Evolutionary conservation across 35 echinoderm and acorn worm species (phyloP), one percentile per base, ranked within the genome.

Genomic region (Acanthaster planci): DNA sequence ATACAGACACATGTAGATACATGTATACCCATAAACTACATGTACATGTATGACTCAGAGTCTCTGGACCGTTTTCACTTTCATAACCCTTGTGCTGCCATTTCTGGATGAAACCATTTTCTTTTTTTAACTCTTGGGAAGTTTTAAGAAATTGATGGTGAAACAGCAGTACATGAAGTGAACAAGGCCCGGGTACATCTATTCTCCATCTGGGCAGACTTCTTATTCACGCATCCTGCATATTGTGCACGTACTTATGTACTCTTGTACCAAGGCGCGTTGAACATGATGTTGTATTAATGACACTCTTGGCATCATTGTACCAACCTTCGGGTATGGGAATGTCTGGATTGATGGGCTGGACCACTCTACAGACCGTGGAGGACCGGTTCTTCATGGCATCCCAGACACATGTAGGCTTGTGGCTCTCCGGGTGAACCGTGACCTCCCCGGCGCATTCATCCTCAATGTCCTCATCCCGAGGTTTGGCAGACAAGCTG

Each of bases 241-340:
- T 38, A n/a, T n/a, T 2, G 39, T 58, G 18, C 6, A 19, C 26
- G 35, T 26, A 15, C 12, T 14, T 83, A 29, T 57, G n/a, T 21
- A 57, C 21, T 31, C 15, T 76, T 29, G 7, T n/a, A 75, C 68
- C n/a, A 85, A 31, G 7, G 36, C 19, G 76, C 27, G 53, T 42
- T 75, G 31, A 38, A 36, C 37, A 77, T 31, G 38, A 17, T 6
- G 42, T 12, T 12, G 4, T 47, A 47, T 4, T 47, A 47, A 47
- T 47, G 4, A 6, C 4, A 47, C 12, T 6, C 42, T n/a, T n/a
- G 12, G 42, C 42, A 6, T 12, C 12, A 47, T 47, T 6, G 7
- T 3, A 51, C 76, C 55, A 82, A 97, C 94, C 94, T 92, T 90
- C 89, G 23, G 91, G 90, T 92, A 92, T 97, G 2, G 90, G 94